These are phyloP conservation scores for Hyperoplus immaculatus DNA, from an alignment of 2,797 vertebrate genomes.

Conservation along the genomic window DNA sequence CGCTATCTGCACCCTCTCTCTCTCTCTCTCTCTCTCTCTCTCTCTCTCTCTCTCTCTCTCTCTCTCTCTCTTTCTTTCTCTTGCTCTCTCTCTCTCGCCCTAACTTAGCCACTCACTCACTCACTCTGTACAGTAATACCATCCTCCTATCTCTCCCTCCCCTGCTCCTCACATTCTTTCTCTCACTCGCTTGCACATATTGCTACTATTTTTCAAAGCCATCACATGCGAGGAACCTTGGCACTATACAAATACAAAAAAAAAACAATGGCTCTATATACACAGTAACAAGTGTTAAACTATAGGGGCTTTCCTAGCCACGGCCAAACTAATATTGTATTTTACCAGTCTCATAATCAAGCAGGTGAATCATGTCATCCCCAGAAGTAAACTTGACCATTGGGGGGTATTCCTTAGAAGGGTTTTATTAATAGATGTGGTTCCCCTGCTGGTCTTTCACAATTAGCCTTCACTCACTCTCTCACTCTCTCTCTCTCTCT, in stretches of 20 bases:
- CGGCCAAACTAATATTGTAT: conserved; percentile 32
- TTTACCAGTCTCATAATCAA: conserved; percentile 38
- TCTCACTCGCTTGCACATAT: conserved; percentile 60
- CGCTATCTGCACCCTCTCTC: conserved; percentile 79
- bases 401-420: conserved; percentile 39
- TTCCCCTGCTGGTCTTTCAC: conserved; percentile 49
- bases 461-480: conserved; percentile 40
- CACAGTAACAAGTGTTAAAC: conserved; percentile 55
- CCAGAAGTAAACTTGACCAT: conserved; percentile 35
- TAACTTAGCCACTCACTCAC: conserved; percentile 65
- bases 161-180: conserved; percentile 38
- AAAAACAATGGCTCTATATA: conserved; percentile 40
- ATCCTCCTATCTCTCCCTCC: conserved; percentile 69
- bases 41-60: conserved; percentile 16
- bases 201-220: conserved; percentile 74
- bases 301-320: conserved; percentile 31
- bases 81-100: conserved; percentile 57
- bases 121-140: conserved; percentile 73
- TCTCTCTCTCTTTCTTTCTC: conserved; percentile 37
- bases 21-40: conserved; percentile 36
- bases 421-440: conserved; percentile 60
- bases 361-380: conserved; percentile 39
- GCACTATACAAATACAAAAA: conserved; percentile 20
- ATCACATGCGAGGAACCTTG: conserved; percentile 54
- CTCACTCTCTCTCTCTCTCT: conserved; percentile 29